Conservation (phyloP, 2,888 invertebrate genomes). For the Azorinus chamasolen region DNA sequence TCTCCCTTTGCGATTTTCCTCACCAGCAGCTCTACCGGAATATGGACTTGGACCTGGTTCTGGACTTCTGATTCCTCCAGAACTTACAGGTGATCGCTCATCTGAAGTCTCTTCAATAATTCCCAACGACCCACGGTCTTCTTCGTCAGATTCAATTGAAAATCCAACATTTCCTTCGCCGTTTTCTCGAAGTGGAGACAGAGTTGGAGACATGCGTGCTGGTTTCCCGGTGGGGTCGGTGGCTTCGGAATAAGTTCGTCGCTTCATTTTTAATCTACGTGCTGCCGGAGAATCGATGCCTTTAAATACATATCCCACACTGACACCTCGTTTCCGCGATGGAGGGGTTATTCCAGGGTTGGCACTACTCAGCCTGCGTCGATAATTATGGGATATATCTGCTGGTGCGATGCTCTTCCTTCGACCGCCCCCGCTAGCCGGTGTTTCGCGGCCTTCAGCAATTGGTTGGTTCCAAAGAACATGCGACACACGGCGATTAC, state of each 20-base stretch:
- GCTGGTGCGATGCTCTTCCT: slow-evolving; percentile 51
- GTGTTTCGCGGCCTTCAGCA: slow-evolving; percentile 8
- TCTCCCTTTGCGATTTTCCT: neutral
- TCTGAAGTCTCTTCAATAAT: slow-evolving; percentile 10
- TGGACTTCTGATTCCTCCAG: neutral
- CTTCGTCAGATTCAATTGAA: slow-evolving; percentile 13
- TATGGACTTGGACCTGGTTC: neutral
- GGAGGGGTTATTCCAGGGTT: slow-evolving; percentile 24
- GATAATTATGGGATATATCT: slow-evolving; percentile 61
- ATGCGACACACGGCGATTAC: slow-evolving; percentile 64
- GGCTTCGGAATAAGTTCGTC: slow-evolving; percentile 27
- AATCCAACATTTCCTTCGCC: neutral
- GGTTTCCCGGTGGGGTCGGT: slow-evolving; percentile 7
- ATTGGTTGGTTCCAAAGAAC: slow-evolving; percentile 47
- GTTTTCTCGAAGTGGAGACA: neutral
- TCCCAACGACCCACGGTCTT: neutral
- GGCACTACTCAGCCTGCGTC: slow-evolving; percentile 69
- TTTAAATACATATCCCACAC: slow-evolving; percentile 49
- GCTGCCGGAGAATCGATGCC: slow-evolving; percentile 54
- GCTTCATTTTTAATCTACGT: slow-evolving; percentile 36
- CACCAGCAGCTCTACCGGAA: neutral
- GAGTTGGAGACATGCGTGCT: neutral
- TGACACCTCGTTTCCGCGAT: slow-evolving; percentile 45
- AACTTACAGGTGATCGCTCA: neutral
- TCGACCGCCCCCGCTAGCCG: slow-evolving; percentile 7